A percentile compares a stretch with the other conserved stretches of the same genome.
phyloP scores from a whole-genome alignment of 1,140 invertebrate species.

The Musca domestica region DNA sequence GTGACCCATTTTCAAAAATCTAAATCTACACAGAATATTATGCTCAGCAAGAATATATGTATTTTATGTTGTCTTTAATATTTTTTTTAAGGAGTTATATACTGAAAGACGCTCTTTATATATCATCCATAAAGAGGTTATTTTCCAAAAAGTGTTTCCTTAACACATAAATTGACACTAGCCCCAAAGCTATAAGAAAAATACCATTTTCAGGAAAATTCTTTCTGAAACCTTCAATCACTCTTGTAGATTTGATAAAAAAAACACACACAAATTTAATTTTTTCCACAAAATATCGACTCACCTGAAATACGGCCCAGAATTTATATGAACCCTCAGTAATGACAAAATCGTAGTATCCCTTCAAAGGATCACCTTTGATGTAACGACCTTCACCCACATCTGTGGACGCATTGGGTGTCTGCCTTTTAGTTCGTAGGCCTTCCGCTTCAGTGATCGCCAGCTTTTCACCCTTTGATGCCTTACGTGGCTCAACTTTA shows the following conservation, averaged over 20 bases:
- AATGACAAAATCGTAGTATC: slow-evolving; percentile 80
- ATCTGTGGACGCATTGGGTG: slow-evolving; percentile 23
- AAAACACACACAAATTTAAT: not conserved
- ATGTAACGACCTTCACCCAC: slow-evolving; percentile 51
- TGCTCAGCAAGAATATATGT: too few species aligned
- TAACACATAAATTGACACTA: too few species aligned
- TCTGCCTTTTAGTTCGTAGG: slow-evolving; percentile 35
- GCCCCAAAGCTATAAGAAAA: too few species aligned
- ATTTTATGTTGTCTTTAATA: too few species aligned
- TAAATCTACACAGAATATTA: too few species aligned
- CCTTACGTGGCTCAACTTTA: slow-evolving; percentile 24
- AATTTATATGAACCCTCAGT: slow-evolving; percentile 84
- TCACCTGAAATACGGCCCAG: slow-evolving; percentile 80
- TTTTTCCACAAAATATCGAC: not conserved
- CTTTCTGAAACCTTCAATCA: not conserved
- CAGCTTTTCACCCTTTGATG: slow-evolving; percentile 26
- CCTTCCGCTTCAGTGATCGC: slow-evolving; percentile 31
- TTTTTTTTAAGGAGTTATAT: too few species aligned
- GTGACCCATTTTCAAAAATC: too few species aligned
- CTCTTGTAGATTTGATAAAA: not conserved
- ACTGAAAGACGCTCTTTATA: too few species aligned
- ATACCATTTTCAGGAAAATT: too few species aligned
- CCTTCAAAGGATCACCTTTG: slow-evolving; percentile 66
- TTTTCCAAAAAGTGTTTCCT: too few species aligned
- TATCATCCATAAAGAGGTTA: too few species aligned